Percentiles rank a stretch among this genome's conserved stretches.
These are phyloP conservation scores for Xylophagus ater DNA, from an alignment of 2,888 invertebrate species.

Conservation along the genomic window DNA sequence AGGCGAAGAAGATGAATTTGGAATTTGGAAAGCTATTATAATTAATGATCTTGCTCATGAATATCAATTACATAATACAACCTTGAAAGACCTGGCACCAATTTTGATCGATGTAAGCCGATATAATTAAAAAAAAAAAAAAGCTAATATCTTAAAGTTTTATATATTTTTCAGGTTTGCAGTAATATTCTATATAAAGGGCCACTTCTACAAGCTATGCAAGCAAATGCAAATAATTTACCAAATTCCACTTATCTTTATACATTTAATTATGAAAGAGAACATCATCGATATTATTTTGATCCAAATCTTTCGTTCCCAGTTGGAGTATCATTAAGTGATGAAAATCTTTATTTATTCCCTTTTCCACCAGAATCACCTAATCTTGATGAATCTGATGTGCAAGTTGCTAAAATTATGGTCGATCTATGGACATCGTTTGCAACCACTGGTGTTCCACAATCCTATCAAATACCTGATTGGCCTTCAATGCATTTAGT, in stretches of 20 bases:
- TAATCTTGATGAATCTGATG: constrained; percentile 24
- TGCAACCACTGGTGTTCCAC: constrained; percentile 18
- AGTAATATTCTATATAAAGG: constrained; percentile 33
- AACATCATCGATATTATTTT: constrained; percentile 19
- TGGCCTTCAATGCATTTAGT: constrained; percentile 16
- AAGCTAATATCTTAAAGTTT: constrained; percentile 26
- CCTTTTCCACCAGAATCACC: constrained; percentile 21
- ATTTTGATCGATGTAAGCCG: too few relatives aligned
- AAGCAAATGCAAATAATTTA: constrained; percentile 21
- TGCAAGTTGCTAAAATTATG: constrained; percentile 30
- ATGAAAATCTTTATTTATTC: constrained; percentile 42
- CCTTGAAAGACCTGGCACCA: constrained; percentile 8
- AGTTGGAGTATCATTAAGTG: constrained; percentile 37
- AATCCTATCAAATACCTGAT: constrained; percentile 2
- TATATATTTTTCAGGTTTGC: constrained; percentile 32
- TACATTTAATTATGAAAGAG: constrained; percentile 33
- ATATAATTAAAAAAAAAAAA: constrained; percentile 16
- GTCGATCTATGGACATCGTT: constrained; percentile 24
- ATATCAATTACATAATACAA: constrained; percentile 3
- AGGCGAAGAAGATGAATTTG: constrained; percentile 5
- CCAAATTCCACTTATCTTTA: constrained; percentile 30
- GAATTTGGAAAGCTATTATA: constrained; percentile 9
- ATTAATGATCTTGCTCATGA: constrained; percentile 4
- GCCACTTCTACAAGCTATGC: constrained; percentile 26
- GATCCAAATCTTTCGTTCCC: too few relatives aligned